A percentile compares a stretch with the other conserved stretches of the same genome.
Evolutionary conservation across 1,140 invertebrate species (phyloP).

Genomic region (Drosophila equinoxialis): DNA sequence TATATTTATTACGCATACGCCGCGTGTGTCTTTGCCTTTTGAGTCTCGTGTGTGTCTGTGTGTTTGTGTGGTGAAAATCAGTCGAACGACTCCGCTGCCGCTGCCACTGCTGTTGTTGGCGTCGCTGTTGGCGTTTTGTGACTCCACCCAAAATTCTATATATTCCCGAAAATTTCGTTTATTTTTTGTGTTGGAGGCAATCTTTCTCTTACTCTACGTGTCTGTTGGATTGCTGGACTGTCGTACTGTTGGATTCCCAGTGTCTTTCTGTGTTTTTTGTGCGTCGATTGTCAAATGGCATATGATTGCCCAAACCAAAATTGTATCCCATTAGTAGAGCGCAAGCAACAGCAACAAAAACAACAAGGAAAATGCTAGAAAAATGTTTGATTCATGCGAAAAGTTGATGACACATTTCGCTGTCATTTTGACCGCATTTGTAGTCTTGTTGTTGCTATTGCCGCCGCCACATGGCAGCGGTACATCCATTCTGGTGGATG

Average conservation of each 20-base stretch:
- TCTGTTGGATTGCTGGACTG: not conserved
- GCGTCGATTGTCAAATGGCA: conserved; percentile 34
- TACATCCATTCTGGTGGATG: conserved; percentile 61
- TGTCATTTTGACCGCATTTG: conserved; percentile 83
- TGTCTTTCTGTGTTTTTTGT: conserved; percentile 2
- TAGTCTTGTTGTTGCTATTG: conserved; percentile 68
- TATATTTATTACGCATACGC: conserved; percentile 69
- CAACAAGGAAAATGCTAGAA: conserved; percentile 81
- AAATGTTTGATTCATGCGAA: conserved; percentile 82
- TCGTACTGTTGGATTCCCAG: too few relatives aligned
- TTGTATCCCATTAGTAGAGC: conserved; percentile 26
- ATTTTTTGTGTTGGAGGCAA: conserved; percentile 12
- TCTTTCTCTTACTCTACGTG: conserved; percentile 15
- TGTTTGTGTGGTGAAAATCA: conserved; percentile 37
- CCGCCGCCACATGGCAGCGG: conserved; percentile 53
- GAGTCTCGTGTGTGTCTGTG: conserved; percentile 13
- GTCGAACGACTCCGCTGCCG: conserved; percentile 10
- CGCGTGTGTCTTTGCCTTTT: conserved; percentile 41
- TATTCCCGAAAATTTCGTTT: conserved; percentile 49
- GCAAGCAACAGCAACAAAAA: conserved; percentile 25
- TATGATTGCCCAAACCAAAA: conserved; percentile 33
- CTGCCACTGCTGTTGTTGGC: conserved; percentile 55
- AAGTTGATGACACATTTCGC: conserved; percentile 83
- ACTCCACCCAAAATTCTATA: conserved; percentile 78
- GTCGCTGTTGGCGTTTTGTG: conserved; percentile 54